Conservation (phyloP, 2,797 vertebrate species). For the Bufotes viridis region DNA sequence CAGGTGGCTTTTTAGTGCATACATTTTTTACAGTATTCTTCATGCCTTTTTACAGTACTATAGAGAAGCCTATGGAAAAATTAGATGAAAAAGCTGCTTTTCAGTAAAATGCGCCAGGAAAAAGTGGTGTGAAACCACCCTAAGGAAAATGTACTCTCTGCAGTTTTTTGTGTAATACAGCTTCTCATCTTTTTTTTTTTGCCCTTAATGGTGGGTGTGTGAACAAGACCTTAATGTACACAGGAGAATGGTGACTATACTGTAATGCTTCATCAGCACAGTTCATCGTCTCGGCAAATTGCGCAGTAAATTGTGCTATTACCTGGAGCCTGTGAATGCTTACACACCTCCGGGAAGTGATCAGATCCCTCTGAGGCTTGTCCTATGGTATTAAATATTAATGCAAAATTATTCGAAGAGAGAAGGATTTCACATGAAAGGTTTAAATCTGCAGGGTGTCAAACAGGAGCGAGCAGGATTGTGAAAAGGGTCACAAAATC, state of each 20-base stretch:
- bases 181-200: neutral
- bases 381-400: constrained; percentile 44
- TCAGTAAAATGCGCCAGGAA: no score
- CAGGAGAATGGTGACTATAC: neutral
- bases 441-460: neutral
- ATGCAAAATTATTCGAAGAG: neutral
- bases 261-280: constrained; percentile 23
- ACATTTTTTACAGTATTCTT: no score
- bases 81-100: no score
- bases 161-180: neutral
- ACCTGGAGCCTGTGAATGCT: constrained; percentile 29
- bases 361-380: constrained; percentile 17
- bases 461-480: neutral
- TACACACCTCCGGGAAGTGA: constrained; percentile 48
- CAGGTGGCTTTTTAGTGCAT: no score
- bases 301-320: constrained; percentile 23
- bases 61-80: no score
- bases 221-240: neutral
- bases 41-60: no score
- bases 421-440: constrained; percentile 7
- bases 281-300: neutral
- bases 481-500: neutral
- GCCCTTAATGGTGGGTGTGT: neutral
- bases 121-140: no score
- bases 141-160: no score